Evolutionary conservation across 2,113 vertebrate genomes (phyloP), one percentile per base, ranked within the genome.

Genomic region (Malaclemys terrapin): DNA sequence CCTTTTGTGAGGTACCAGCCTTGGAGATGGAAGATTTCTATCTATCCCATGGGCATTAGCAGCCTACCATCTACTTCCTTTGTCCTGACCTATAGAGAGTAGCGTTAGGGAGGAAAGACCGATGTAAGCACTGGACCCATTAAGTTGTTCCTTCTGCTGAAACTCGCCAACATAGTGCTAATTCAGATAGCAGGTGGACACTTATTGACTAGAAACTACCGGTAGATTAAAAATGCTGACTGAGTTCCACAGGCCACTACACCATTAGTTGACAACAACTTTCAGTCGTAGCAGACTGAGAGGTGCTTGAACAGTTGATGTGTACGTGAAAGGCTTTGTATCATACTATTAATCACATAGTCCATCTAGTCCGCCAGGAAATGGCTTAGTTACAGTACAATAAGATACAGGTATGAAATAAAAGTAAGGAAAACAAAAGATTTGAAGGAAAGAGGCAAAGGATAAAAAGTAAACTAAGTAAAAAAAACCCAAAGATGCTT

Each of bases 91-190:
- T 69, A 20, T 47, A 47, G 6, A 76, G 38, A 47, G 42, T 13
- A 76, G 42, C 27, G 47, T 76, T 76, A 56, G 57, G 84, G 42
- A 86, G 29, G 90, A 72, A 72, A 38, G 8, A 59, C 11, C 29
- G 75, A 78, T 93, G 76, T 84, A 47, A 82, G 20, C 13, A 8
- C 25, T 78, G 75, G 11, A 19, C 24, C 42, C 11, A 0, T 47
- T 81, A n/a, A 53, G 25, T 79, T n/a, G 9, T 94, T 94, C 80
- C 42, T 59, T 87, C 54, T 88, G 82, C 89, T 62, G 56, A 94
- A 93, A 93, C 80, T 22, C 45, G 57, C 85, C 69, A 56, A 59
- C 84, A 47, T 47, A 79, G 0, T 0, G 1, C 50, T 90, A 95
- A 56, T 31, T 91, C 38, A 56, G 10, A 84, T 93, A 79, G 84